These are phyloP conservation scores for Notothenia coriiceps DNA, from an alignment of 2,113 vertebrate species.

Conservation along the genomic window DNA sequence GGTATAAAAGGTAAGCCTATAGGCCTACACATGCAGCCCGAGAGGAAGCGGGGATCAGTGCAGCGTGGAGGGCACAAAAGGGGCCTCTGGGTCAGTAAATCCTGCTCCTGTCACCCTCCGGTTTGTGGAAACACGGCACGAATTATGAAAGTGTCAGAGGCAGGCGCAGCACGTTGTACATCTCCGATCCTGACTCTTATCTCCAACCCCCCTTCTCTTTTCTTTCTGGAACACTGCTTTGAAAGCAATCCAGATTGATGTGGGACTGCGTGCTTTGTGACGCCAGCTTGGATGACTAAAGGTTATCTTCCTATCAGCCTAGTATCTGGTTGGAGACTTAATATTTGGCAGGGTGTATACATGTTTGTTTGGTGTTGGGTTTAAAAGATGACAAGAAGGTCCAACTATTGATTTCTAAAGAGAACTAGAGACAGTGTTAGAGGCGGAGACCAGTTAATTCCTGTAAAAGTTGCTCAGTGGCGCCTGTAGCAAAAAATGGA, in stretches of 20 bases:
- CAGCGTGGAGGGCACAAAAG: conserved; percentile 63
- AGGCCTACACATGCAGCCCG: conserved; percentile 70
- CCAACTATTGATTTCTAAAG: too few relatives aligned
- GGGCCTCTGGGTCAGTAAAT: conserved; percentile 67
- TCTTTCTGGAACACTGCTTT: conserved; percentile 66
- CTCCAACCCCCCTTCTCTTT: not conserved
- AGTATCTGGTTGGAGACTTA: conserved; percentile 17
- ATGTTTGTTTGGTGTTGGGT: not conserved
- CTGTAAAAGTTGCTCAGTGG: too few relatives aligned
- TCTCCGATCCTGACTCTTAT: conserved; percentile 51
- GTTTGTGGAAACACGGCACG: conserved; percentile 43
- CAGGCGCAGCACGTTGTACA: conserved; percentile 34
- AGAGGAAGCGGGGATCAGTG: conserved; percentile 72
- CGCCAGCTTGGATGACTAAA: conserved; percentile 42
- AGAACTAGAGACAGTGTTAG: too few relatives aligned
- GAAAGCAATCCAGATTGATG: conserved; percentile 68
- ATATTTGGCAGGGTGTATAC: not conserved
- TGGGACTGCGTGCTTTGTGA: conserved; percentile 58
- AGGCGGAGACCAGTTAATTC: too few relatives aligned
- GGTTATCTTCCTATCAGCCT: conserved; percentile 55
- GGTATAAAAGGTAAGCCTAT: conserved; percentile 76
- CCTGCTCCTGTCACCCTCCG: conserved; percentile 56
- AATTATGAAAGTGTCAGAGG: conserved; percentile 51
- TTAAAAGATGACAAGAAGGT: not conserved
- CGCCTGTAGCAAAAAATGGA: too few relatives aligned